Evolutionary conservation across 2,888 invertebrate genomes (phyloP).

Genomic region (Polydrusus pterygomalis): DNA sequence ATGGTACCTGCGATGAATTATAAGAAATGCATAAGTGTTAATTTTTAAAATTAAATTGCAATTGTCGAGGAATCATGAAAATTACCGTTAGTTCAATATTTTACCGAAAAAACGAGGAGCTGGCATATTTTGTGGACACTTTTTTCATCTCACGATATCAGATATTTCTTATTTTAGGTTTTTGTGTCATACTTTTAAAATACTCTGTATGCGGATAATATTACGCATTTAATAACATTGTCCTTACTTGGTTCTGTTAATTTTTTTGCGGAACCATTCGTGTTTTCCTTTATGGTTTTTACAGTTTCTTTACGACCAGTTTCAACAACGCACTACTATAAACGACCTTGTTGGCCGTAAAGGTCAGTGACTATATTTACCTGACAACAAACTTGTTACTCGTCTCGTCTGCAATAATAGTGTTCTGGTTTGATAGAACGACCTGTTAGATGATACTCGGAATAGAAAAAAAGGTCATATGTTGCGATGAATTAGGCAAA

Average conservation of each 20-base stretch:
- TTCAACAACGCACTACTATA: conserved; percentile 11
- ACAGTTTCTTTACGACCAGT: conserved; percentile 28
- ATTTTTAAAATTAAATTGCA: too few species aligned
- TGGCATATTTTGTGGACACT: too few species aligned
- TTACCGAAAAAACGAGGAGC: too few species aligned
- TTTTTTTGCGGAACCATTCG: conserved; percentile 16
- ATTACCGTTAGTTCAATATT: too few species aligned
- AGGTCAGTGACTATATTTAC: conserved; percentile 26
- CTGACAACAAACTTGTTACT: background rate
- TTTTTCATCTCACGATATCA: too few species aligned
- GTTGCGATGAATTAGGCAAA: conserved; percentile 1
- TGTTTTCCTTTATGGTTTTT: conserved; percentile 14
- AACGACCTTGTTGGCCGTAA: conserved; percentile 26
- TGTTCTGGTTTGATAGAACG: conserved; percentile 8
- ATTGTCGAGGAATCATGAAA: too few species aligned
- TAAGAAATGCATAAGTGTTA: too few species aligned
- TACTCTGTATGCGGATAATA: background rate
- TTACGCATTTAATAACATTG: background rate
- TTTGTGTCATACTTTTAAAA: too few species aligned
- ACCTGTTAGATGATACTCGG: background rate
- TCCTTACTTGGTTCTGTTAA: conserved; percentile 7
- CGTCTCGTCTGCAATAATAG: conserved; percentile 14
- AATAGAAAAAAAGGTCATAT: background rate
- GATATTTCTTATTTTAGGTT: too few species aligned
- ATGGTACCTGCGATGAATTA: too few species aligned